Percentiles rank a stretch among this genome's conserved stretches.
Evolutionary conservation across 2,888 invertebrate species (phyloP).

Genomic region (Smittia sp.): DNA sequence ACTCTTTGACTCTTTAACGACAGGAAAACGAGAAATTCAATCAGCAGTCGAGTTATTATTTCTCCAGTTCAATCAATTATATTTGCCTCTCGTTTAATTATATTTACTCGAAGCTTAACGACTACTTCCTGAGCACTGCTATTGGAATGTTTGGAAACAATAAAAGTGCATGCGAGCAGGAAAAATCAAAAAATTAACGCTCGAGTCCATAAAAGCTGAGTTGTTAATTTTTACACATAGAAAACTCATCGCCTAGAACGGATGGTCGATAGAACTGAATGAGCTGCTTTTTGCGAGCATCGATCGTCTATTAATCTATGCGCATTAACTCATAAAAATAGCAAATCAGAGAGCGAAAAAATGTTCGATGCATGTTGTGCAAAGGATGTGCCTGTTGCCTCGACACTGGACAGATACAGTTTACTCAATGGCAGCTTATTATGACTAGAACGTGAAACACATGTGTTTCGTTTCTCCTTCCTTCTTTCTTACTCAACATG

Average conservation of each 20-base stretch:
- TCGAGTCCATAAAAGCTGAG: not conserved
- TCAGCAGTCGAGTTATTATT: not conserved
- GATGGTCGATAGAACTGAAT: not conserved
- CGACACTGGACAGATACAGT: not conserved
- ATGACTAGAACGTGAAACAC: not conserved
- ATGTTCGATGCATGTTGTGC: not conserved
- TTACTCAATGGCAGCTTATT: not conserved
- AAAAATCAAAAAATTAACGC: not conserved
- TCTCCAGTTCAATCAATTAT: slow-evolving; percentile 9
- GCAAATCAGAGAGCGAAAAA: not conserved
- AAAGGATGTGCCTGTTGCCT: slow-evolving; percentile 10
- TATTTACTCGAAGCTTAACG: slow-evolving; percentile 7
- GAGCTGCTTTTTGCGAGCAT: not conserved
- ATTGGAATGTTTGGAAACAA: not conserved
- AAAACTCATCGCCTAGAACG: not conserved
- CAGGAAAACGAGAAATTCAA: no score
- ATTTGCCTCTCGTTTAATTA: slow-evolving; percentile 10
- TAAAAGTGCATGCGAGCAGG: not conserved
- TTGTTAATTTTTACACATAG: not conserved
- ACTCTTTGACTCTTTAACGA: no score
- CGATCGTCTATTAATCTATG: no score
- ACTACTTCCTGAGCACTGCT: slow-evolving; percentile 15
- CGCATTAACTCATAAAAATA: not conserved
- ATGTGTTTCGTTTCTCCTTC: not conserved
- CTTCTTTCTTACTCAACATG: not conserved